Evolutionary conservation across 2,113 vertebrate species (phyloP), one percentile per base, ranked within the genome.

Genomic region (Bos javanicus): DNA sequence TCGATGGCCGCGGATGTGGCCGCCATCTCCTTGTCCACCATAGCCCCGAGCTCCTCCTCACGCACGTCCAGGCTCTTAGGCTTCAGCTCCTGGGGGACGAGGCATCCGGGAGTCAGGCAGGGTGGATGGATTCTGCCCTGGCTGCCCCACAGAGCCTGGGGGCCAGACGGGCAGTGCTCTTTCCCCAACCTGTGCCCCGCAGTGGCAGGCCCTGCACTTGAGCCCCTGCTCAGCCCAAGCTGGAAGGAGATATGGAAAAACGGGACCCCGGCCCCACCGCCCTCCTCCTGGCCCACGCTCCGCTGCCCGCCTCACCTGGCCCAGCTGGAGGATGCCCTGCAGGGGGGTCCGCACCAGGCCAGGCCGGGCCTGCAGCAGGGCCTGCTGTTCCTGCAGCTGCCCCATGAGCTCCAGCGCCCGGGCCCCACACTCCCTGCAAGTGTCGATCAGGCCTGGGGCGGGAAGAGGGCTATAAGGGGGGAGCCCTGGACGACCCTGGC

Each of bases 21-120:
- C 1, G 99, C 99, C 99, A 99, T 99, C 98, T 99, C 99, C 98
- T 99, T 99, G 97, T 99, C 99, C 3, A 99, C 99, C 99, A 99
- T 93, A 97, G 99, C 99, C 2, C 99, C 99, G 1, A 99, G 98
- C 97, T 99, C 99, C 11, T 99, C 99, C 97, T 99, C 99, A 95
- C 98, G 99, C 43, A 99, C 98, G 6, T 99, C 99, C 82, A 99
- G 98, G 95, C 99, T 99, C 98, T 99, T 99, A 4, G 99, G 99
- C 78, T 99, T 99, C 95, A 99, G 98, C 97, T 99, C 99, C 99
- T 99, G 97, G 5, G 16, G 46, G 36, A 78, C 0, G 88, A 85
- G 36, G 57, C 57, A 10, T 5, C 17, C 2, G 1, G 30, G 11
- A 26, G 56, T 94, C 78, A 36, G 52, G 6, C 14, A 6, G n/a